phyloP scores from a whole-genome alignment of 2,888 invertebrate species.

The Pimpla rufipes region DNA sequence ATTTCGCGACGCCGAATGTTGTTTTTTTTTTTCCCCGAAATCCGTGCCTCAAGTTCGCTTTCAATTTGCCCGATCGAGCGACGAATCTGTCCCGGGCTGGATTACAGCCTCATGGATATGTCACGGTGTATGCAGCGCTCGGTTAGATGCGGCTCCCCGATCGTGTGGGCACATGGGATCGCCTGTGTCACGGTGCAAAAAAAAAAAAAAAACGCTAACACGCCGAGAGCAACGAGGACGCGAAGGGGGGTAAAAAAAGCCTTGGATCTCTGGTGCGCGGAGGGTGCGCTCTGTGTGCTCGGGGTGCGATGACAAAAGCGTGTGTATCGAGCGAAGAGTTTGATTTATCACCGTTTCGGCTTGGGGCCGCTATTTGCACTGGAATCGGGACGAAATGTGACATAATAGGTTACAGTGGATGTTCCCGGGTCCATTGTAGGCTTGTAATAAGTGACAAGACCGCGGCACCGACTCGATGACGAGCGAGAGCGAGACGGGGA shows the following conservation, averaged over 20 bases:
- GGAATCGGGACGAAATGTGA: constrained; percentile 84
- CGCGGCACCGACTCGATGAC: constrained; percentile 72
- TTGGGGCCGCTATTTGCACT: constrained; percentile 81
- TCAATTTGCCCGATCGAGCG: constrained; percentile 62
- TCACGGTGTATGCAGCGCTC: constrained; percentile 49
- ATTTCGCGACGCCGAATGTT: too few species aligned
- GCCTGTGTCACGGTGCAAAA: constrained; percentile 73
- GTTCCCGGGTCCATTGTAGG: constrained; percentile 82
- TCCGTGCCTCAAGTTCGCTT: constrained; percentile 46
- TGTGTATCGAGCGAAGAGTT: constrained; percentile 80
- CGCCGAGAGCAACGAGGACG: constrained; percentile 45
- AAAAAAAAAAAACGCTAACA: constrained; percentile 62
- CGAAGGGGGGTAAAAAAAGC: constrained; percentile 45
- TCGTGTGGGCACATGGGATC: constrained; percentile 80
- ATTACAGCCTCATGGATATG: constrained; percentile 61
- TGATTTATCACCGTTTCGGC: constrained; percentile 83
- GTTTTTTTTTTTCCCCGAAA: background rate
- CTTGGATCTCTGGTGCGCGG: constrained; percentile 23
- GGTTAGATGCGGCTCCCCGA: constrained; percentile 64
- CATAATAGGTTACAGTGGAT: constrained; percentile 84
- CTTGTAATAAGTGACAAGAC: constrained; percentile 83
- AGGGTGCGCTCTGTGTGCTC: constrained; percentile 44
- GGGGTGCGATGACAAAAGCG: constrained; percentile 73
- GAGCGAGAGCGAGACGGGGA: constrained; percentile 51
- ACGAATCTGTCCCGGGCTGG: constrained; percentile 55